Evolutionary conservation across 2,797 vertebrate species (phyloP).

Genomic region (Arnoldichthys spilopterus): DNA sequence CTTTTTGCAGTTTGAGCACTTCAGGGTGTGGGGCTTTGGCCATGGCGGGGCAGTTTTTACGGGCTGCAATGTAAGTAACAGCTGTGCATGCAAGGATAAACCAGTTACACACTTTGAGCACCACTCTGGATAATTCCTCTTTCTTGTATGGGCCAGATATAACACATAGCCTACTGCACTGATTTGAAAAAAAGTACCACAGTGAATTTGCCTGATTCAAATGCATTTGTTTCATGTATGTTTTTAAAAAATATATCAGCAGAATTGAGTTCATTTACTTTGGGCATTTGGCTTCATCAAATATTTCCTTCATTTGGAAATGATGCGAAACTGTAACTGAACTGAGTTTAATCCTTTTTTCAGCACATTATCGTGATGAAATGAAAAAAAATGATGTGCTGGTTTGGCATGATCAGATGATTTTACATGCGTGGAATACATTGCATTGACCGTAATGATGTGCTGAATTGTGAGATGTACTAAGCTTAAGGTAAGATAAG

Average conservation of each 20-base stretch:
- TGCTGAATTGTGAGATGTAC: background rate
- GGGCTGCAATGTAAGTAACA: slow-evolving; percentile 18
- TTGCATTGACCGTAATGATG: background rate
- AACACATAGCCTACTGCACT: slow-evolving; percentile 2
- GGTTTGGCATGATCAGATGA: background rate
- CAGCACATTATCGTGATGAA: background rate
- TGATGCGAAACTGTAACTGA: background rate
- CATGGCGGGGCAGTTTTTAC: slow-evolving; percentile 1
- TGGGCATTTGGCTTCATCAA: background rate
- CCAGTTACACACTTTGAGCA: slow-evolving; percentile 26
- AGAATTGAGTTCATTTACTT: background rate
- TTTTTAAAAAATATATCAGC: background rate
- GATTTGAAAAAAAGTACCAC: background rate
- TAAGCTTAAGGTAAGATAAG: background rate
- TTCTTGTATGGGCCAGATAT: slow-evolving; percentile 19
- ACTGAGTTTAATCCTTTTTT: background rate
- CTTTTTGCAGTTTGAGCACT: background rate
- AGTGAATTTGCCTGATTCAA: background rate
- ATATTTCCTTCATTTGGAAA: background rate
- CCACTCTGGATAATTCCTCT: slow-evolving; percentile 5
- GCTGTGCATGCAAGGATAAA: slow-evolving; percentile 50
- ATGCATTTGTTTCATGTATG: background rate
- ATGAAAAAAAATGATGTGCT: background rate
- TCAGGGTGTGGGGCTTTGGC: background rate
- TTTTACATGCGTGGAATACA: background rate